Evolutionary conservation across 2,797 vertebrate species (phyloP).

Genomic region (Discoglossus pictus): DNA sequence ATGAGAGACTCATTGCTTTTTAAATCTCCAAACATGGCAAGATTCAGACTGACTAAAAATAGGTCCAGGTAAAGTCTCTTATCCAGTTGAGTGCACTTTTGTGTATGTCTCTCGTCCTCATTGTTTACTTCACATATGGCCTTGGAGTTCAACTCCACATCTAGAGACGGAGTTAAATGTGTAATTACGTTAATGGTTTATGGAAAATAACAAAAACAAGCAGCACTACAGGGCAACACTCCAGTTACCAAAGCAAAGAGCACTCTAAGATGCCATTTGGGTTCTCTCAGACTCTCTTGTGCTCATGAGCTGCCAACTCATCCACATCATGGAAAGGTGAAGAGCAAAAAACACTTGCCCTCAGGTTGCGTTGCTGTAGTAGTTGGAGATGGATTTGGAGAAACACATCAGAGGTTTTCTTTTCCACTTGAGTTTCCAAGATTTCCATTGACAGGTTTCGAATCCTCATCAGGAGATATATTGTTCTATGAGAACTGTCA

Average conservation of each 20-base stretch:
- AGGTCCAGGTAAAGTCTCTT: not conserved
- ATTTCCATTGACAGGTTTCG: too few relatives aligned
- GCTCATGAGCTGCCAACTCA: not conserved
- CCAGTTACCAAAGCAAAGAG: constrained; percentile 9
- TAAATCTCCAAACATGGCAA: constrained; percentile 13
- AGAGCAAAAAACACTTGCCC: not conserved
- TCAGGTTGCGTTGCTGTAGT: too few relatives aligned
- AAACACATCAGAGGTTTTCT: too few relatives aligned
- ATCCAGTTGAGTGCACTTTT: not conserved
- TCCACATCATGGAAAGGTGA: constrained; percentile 2
- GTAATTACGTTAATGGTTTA: constrained; percentile 1
- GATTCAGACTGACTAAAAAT: not conserved
- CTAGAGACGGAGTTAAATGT: not conserved
- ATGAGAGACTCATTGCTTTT: not conserved
- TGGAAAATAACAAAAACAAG: constrained; percentile 7
- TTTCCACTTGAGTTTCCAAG: too few relatives aligned
- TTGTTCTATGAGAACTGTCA: too few relatives aligned
- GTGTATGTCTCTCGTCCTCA: not conserved
- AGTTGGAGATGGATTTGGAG: too few relatives aligned
- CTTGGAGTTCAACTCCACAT: not conserved
- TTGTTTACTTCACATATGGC: not conserved
- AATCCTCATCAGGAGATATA: too few relatives aligned
- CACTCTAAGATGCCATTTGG: not conserved
- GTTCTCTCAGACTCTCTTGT: not conserved
- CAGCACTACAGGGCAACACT: not conserved